These are phyloP conservation scores for Halichondria panicea DNA, from an alignment of 37 sponge, comb jelly and placozoan genomes.

Conservation along the genomic window DNA sequence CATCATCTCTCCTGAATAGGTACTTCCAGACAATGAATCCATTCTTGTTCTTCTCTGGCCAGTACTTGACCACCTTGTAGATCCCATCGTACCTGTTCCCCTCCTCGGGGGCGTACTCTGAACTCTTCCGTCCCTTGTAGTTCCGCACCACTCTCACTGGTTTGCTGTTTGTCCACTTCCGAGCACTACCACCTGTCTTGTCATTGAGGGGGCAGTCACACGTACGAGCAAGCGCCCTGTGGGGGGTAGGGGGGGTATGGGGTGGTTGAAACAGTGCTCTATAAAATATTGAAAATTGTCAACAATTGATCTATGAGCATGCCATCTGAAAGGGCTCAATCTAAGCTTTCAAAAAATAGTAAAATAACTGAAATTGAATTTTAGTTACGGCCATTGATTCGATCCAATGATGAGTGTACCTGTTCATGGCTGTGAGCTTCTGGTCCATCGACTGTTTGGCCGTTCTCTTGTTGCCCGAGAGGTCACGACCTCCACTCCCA, in stretches of 20 bases:
- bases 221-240: conserved; percentile 82
- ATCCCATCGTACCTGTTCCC: conserved; percentile 94
- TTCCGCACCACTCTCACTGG: conserved; percentile 90
- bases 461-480: conserved; percentile 94
- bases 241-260: not conserved
- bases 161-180: conserved; percentile 84
- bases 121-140: conserved; percentile 78
- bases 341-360: no score
- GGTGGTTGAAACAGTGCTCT: not conserved
- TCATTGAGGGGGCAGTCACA: conserved; percentile 78
- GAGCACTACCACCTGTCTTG: conserved; percentile 76
- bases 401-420: conserved; percentile 23
- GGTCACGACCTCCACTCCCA: conserved; percentile 92
- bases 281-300: no score
- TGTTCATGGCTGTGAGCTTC: conserved; percentile 91
- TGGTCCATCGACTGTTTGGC: conserved; percentile 90
- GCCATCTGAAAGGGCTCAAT: no score
- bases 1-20: conserved; percentile 79
- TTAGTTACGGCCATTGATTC: no score
- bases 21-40: conserved; percentile 91
- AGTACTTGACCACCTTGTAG: conserved; percentile 95
- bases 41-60: conserved; percentile 77
- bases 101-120: conserved; percentile 86
- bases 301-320: no score
- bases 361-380: no score